Evolutionary conservation across 2,113 vertebrate genomes (phyloP).

Genomic region (Corythaixoides concolor): DNA sequence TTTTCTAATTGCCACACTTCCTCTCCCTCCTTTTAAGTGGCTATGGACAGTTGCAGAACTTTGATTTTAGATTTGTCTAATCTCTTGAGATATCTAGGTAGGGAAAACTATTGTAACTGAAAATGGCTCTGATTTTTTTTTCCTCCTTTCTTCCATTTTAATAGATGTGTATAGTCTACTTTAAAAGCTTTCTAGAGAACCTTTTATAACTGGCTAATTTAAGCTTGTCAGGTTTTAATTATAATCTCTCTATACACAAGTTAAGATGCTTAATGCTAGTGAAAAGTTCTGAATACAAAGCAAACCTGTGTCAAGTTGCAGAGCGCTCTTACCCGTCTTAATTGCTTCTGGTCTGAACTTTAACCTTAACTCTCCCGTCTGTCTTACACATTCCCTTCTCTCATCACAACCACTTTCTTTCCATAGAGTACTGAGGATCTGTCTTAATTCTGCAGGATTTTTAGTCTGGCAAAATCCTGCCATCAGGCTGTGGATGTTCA

Average conservation of each 20-base stretch:
- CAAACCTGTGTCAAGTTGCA: constrained; percentile 71
- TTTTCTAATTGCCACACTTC: constrained; percentile 51
- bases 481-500: not conserved
- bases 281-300: constrained; percentile 72
- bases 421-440: not conserved
- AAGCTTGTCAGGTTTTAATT: constrained; percentile 74
- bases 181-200: constrained; percentile 71
- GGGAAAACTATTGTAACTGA: constrained; percentile 41
- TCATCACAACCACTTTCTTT: constrained; percentile 38
- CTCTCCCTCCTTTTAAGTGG: constrained; percentile 13
- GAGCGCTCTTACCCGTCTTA: constrained; percentile 63
- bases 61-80: constrained; percentile 62
- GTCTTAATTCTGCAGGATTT: constrained; percentile 16
- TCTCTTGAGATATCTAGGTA: constrained; percentile 56
- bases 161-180: constrained; percentile 66
- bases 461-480: not conserved
- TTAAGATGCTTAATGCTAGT: constrained; percentile 71
- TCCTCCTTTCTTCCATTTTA: constrained; percentile 44
- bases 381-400: constrained; percentile 57
- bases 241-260: constrained; percentile 67
- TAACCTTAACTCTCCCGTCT: constrained; percentile 63
- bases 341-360: constrained; percentile 71
- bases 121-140: constrained; percentile 16
- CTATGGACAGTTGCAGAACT: constrained; percentile 62
- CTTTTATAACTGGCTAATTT: constrained; percentile 71